Percentiles rank a stretch among this genome's conserved stretches.
Conservation (phyloP, 2,797 vertebrate genomes). For the Sebastes matsubarae region DNA sequence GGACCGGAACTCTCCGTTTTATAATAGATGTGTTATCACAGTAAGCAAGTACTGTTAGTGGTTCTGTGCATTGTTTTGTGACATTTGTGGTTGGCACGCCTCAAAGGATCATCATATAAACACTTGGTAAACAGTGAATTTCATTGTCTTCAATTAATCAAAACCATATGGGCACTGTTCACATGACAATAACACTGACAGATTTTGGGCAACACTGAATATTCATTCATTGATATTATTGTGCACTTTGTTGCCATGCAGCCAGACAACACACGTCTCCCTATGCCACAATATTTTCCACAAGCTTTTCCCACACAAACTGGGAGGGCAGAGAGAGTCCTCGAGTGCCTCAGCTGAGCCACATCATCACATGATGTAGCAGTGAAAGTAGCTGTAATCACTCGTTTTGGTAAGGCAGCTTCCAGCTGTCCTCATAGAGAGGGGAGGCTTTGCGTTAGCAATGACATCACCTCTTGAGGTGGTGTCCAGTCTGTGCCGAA, state of each 20-base stretch:
- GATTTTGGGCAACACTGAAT: slow-evolving; percentile 4
- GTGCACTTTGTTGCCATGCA: slow-evolving; percentile 25
- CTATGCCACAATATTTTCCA: slow-evolving; percentile 59
- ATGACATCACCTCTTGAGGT: slow-evolving; percentile 79
- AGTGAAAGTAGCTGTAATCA: slow-evolving; percentile 62
- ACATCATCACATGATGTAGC: slow-evolving; percentile 51
- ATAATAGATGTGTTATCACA: slow-evolving; percentile 12
- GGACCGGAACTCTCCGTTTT: no score
- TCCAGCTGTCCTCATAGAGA: slow-evolving; percentile 66
- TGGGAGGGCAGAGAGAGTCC: slow-evolving; percentile 30
- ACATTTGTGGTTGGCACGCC: slow-evolving; percentile 38
- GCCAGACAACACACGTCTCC: slow-evolving; percentile 30
- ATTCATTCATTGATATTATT: slow-evolving; percentile 14
- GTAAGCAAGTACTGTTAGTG: slow-evolving; percentile 17
- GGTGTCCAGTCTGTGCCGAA: slow-evolving; percentile 62
- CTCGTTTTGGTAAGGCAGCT: slow-evolving; percentile 43
- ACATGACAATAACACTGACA: slow-evolving; percentile 6
- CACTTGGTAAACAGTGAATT: slow-evolving; percentile 35
- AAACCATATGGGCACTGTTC: slow-evolving; percentile 22
- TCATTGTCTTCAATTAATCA: slow-evolving; percentile 36
- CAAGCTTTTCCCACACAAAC: slow-evolving; percentile 49
- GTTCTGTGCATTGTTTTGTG: slow-evolving; percentile 28
- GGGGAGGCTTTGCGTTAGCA: slow-evolving; percentile 57
- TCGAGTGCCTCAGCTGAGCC: slow-evolving; percentile 45
- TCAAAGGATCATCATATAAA: slow-evolving; percentile 21